Base-by-base conservation (phyloP, 2,888 invertebrate species). In the Catocala fraxini region DNA sequence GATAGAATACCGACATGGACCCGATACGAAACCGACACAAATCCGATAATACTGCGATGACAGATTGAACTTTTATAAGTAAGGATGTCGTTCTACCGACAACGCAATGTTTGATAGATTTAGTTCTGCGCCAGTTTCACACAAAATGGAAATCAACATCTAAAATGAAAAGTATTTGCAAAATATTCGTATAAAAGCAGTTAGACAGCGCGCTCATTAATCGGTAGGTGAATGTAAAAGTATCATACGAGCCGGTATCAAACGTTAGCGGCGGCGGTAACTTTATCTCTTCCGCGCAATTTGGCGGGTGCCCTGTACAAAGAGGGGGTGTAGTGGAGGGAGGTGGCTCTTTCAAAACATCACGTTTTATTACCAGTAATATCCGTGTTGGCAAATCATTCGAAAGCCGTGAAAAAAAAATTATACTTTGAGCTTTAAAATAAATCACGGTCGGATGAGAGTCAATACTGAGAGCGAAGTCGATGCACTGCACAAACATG, bases 281-380 rank as follows among this genome's bases (percentile, higher is more conserved):
- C 72, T 85, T 83, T 84, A 85, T 86, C 86, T 81, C 81, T 85
- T 85, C 85, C 85, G 59, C 75, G 72, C 85, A 77, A 84, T 85
- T 85, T 79, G 73, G 51, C 65, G 66, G 51, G 68, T n/a, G 41
- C 61, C 39, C 41, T n/a, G 13, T 43, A 34, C 41, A 7, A n/a
- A 25, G 48, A 12, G 45, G 45, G 43, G 51, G 45, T 35, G 45
- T 59, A 59, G 42, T 41, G 43, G 56, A 45, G 42, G 45, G 48
- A 55, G 35, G 65, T 15, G 49, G 61, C 39, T 52, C 61, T 63
- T 72, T 71, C 62, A 62, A 71, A 71, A 69, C 70, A 61, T 69
- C 60, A 59, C 68, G 65, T 71, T 75, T 79, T 75, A 77, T 77
- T 69, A 48, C 54, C 46, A 5, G 56, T 58, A 52, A 56, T 46